Evolutionary conservation across 2,797 vertebrate species (phyloP).

Genomic region (Sarcoramphus papa): DNA sequence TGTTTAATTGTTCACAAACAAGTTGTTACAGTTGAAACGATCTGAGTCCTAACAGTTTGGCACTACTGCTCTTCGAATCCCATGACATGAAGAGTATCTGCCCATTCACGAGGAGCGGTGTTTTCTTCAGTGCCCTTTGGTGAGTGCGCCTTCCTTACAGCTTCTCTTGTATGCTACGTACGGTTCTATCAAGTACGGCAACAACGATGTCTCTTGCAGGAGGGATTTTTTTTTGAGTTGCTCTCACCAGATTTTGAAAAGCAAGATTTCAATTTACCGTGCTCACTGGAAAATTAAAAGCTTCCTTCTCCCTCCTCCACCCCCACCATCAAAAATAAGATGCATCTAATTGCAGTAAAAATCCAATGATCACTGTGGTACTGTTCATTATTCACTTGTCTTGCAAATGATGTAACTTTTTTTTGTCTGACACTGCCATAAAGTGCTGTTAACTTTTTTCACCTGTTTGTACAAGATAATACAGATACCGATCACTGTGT

Average conservation of each 20-base stretch:
- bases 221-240: neutral
- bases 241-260: neutral
- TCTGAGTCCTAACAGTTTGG: neutral
- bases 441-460: conserved; percentile 37
- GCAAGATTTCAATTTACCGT: neutral
- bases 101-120: neutral
- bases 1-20: neutral
- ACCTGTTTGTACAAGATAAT: conserved; percentile 21
- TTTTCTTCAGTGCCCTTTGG: neutral
- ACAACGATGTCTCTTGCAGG: neutral
- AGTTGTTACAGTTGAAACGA: neutral
- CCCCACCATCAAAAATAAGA: neutral
- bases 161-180: neutral
- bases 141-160: neutral
- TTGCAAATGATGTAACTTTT: neutral
- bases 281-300: neutral
- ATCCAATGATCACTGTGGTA: neutral
- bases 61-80: neutral
- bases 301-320: neutral
- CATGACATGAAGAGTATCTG: neutral
- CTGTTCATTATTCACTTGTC: neutral
- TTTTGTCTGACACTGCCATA: conserved; percentile 25
- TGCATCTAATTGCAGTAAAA: conserved; percentile 6
- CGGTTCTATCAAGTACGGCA: neutral
- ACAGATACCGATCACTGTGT: conserved; percentile 47